Evolutionary conservation across 2,888 invertebrate species (phyloP), one percentile per base, ranked within the genome.

Genomic region (Anarsia innoxiella): DNA sequence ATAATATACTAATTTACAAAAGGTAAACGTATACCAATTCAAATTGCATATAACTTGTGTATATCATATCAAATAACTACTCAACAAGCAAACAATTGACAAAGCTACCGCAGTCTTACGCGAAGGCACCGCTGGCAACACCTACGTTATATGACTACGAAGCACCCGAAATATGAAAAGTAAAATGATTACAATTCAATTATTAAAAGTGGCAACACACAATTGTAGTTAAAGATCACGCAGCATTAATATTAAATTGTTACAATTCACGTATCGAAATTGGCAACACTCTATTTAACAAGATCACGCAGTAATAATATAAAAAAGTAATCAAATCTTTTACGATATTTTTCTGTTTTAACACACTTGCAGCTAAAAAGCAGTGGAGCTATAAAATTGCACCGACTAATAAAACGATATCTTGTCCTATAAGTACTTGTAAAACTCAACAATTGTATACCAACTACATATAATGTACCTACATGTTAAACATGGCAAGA

Each of bases 401-500:
- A n/a, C n/a, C n/a, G n/a, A n/a, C n/a, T n/a, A n/a, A n/a, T n/a
- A n/a, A n/a, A n/a, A n/a, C n/a, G n/a, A n/a, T n/a, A n/a, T n/a
- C n/a, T n/a, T n/a, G n/a, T n/a, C n/a, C 15, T 11, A 27, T 40
- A 37, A 33, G 46, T 41, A 56, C 51, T 55, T 54, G 57, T 52
- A 67, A 65, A 56, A 58, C 46, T 61, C 58, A 74, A 75, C 72
- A 68, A 60, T 55, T 65, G 66, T 73, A 71, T 63, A 69, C 53
- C 41, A 55, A 54, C 44, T 56, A 54, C 36, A 34, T 44, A 45
- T 42, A 35, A 19, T 35, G 28, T 35, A 49, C 50, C 4, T 48
- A n/a, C n/a, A n/a, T n/a, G n/a, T n/a, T n/a, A n/a, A 61, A 67
- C 56, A 50, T 70, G 72, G 75, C 76, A 75, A 73, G 72, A 75